phyloP scores from a whole-genome alignment of 2,113 vertebrate species.

The Pheucticus melanocephalus region DNA sequence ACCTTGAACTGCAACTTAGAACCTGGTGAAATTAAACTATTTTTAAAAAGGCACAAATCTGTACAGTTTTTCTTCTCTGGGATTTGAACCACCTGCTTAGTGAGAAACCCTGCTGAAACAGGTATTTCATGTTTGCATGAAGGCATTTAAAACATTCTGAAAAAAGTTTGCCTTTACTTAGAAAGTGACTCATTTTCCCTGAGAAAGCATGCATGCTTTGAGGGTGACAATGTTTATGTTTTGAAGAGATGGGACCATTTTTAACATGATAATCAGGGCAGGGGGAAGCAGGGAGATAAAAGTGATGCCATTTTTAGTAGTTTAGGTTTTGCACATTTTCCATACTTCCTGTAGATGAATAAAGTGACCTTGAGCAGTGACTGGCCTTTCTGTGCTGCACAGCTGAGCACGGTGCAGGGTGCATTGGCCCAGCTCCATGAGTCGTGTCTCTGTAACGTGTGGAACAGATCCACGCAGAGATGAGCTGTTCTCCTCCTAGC shows the following conservation, averaged over 20 bases:
- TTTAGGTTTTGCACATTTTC: neutral
- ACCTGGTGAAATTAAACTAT: neutral
- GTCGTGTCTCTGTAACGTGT: neutral
- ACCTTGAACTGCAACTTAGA: neutral
- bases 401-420: neutral
- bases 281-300: neutral
- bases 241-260: neutral
- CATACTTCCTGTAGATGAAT: neutral
- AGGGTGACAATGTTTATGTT: neutral
- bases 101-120: neutral
- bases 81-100: neutral
- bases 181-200: conserved; percentile 16
- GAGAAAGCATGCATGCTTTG: neutral
- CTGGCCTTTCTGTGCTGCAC: neutral
- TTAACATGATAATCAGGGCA: neutral
- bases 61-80: neutral
- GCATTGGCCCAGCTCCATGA: neutral
- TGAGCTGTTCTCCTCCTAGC: neutral
- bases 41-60: neutral
- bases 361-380: neutral
- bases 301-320: neutral
- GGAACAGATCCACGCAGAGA: neutral
- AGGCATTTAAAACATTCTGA: neutral
- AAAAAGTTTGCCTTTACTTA: neutral
- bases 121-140: neutral